Base-by-base conservation (phyloP, 2,113 vertebrate species). In the Dipodomys spectabilis region DNA sequence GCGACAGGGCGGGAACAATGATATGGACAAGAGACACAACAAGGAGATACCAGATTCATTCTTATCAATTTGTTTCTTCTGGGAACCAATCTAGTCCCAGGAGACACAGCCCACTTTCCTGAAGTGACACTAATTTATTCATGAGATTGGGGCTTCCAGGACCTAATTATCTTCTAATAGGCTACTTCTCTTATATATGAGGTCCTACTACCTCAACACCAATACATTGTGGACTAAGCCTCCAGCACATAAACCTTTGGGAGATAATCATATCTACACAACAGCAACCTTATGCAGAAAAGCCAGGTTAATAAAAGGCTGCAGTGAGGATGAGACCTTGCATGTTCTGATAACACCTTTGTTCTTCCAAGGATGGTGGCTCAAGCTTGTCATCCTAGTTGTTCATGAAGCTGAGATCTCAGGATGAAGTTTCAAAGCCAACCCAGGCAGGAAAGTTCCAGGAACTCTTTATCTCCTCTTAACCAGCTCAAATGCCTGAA, bases 261-360 rank as follows among this genome's bases (percentile, higher is more conserved):
- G 25, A 2, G 16, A 68, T 22, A 45, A 80, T 7, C 15, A 25
- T 30, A 53, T 23, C 19, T 69, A 67, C 18, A 3, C 30, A 2
- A 25, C 2, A 30, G 28, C 0, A 18, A 18, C 12, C 0, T 65
- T 16, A 5, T 22, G n/a, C 7, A 62, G 44, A 28, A 5, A 6
- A 53, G 9, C 2, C 16, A 45, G 39, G n/a, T 4, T 23, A 39
- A 15, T 10, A 49, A 25, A 64, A 82, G 68, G 30, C 16, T 35
- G 18, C 67, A 6, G 20, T 18, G 7, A 5, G 8, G 15, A 19
- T 32, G 19, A 82, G 9, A 39, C 30, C 1, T 1, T 19, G 16
- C 4, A 5, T 0, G 3, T 25, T 72, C 68, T 67, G 20, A 35
- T 0, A 57, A 57, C 53, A 57, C 53, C 53, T 57, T 57, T 57